Conservation (phyloP, 2,113 vertebrate genomes). For the Hirundichthys speculiger region DNA sequence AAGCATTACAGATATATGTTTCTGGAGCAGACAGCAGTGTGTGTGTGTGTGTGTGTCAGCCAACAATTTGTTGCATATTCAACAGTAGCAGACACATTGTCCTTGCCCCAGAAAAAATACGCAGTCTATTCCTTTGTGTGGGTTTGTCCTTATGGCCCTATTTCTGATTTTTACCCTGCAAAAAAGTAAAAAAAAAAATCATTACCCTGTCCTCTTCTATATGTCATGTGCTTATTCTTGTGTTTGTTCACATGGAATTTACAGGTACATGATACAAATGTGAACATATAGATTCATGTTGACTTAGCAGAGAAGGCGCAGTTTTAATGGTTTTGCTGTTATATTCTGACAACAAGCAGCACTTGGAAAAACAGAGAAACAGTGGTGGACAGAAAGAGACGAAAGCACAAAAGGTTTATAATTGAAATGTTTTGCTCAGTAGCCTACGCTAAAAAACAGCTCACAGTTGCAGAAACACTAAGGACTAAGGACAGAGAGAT, state of each 20-base stretch:
- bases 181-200: neutral
- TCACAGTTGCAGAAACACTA: slow-evolving; percentile 2
- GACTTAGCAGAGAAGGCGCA: slow-evolving; percentile 32
- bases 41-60: slow-evolving; percentile 23
- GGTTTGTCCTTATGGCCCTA: neutral
- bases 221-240: neutral
- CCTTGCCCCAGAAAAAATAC: slow-evolving; percentile 52
- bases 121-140: neutral
- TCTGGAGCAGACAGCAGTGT: slow-evolving; percentile 45
- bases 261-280: slow-evolving; percentile 3
- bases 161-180: neutral
- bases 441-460: too few relatives aligned
- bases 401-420: slow-evolving; percentile 9
- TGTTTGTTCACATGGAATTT: neutral
- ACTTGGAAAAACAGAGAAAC: slow-evolving; percentile 27
- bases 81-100: slow-evolving; percentile 30
- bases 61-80: slow-evolving; percentile 39
- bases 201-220: neutral
- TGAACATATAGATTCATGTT: slow-evolving; percentile 11
- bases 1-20: slow-evolving; percentile 62
- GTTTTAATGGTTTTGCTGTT: slow-evolving; percentile 65
- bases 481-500: slow-evolving; percentile 10
- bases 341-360: slow-evolving; percentile 28
- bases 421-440: slow-evolving; percentile 16
- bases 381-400: slow-evolving; percentile 5